phyloP scores from a whole-genome alignment of 2,888 invertebrate species.

The Tipula vernalis region DNA sequence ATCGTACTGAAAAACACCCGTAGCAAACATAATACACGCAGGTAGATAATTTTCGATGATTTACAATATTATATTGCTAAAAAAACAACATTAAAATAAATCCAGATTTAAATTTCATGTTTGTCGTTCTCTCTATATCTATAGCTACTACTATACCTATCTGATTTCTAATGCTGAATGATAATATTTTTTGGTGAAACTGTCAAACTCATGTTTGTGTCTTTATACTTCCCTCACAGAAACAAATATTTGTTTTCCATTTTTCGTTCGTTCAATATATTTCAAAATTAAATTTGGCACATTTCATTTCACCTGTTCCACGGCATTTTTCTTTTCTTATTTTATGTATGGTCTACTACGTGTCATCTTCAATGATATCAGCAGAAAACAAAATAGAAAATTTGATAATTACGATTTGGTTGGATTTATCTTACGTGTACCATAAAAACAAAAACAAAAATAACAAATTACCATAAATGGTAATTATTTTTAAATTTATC shows the following conservation, averaged over 20 bases:
- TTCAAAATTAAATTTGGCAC: not conserved
- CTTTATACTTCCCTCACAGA: not conserved
- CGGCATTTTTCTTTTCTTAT: not conserved
- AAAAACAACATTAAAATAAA: too few species aligned
- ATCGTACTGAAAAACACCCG: too few species aligned
- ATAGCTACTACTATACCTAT: too few species aligned
- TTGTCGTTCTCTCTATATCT: not conserved
- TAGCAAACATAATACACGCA: too few species aligned
- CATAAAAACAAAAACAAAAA: not conserved
- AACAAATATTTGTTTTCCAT: not conserved
- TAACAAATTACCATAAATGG: not conserved
- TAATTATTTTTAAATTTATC: not conserved
- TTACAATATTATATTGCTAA: too few species aligned
- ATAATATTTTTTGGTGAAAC: not conserved
- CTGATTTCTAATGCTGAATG: not conserved
- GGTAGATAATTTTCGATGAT: too few species aligned
- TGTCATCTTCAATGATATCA: not conserved
- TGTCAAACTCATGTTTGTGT: not conserved
- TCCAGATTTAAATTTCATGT: too few species aligned
- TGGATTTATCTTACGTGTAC: not conserved
- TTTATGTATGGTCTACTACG: too few species aligned
- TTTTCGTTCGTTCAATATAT: not conserved
- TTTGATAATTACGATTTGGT: not conserved
- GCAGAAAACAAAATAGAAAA: not conserved
- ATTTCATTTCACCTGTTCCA: not conserved